Evolutionary conservation across 2,113 vertebrate genomes (phyloP).

Genomic region (Rallus limicola): DNA sequence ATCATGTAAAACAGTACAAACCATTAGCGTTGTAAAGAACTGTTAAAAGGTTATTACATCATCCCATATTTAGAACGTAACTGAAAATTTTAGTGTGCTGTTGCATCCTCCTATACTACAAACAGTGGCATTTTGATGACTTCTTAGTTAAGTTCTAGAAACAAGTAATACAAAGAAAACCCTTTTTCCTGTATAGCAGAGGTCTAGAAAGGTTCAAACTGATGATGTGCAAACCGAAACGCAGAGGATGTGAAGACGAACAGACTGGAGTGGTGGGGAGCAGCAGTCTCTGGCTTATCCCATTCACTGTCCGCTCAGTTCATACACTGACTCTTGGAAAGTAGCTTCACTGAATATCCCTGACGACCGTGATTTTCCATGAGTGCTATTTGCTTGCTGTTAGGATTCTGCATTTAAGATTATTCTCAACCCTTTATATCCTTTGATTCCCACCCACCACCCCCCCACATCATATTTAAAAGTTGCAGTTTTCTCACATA

Average conservation of each 20-base stretch:
- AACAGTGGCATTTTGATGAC: background rate
- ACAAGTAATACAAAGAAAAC: background rate
- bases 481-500: background rate
- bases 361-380: background rate
- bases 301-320: background rate
- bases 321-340: slow-evolving; percentile 14
- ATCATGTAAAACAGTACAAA: background rate
- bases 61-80: background rate
- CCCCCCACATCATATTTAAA: background rate
- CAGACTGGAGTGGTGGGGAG: slow-evolving; percentile 7
- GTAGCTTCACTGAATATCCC: background rate
- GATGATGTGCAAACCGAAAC: slow-evolving; percentile 39
- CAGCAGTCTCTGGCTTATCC: background rate
- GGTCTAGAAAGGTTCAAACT: background rate
- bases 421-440: slow-evolving; percentile 8
- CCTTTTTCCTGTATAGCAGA: background rate
- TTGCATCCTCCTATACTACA: background rate
- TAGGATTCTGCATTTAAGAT: background rate
- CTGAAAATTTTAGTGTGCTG: background rate
- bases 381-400: background rate
- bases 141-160: background rate
- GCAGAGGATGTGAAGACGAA: background rate
- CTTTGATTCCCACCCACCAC: background rate
- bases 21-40: background rate
- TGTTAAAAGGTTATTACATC: background rate